These are phyloP conservation scores for Malurus splendens DNA, from an alignment of 2,797 vertebrate species.

Conservation along the genomic window DNA sequence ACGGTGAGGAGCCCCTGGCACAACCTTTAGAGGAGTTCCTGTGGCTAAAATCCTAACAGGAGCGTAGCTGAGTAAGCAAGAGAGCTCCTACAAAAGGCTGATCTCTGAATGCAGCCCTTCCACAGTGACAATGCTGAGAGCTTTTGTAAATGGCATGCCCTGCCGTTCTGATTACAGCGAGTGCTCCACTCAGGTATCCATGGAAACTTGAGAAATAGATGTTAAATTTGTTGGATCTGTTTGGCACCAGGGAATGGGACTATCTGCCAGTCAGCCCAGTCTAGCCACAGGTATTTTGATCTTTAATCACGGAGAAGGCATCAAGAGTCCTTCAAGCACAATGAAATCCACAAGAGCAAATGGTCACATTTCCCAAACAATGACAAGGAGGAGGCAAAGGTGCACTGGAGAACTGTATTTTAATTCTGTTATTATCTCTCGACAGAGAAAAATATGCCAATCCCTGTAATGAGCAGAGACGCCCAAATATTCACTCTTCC, in stretches of 20 bases:
- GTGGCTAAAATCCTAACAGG: neutral
- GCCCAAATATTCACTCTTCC: neutral
- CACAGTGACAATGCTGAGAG: neutral
- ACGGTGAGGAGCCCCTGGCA: neutral
- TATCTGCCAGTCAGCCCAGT: neutral
- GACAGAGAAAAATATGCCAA: neutral
- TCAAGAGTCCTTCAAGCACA: neutral
- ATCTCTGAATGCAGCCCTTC: neutral
- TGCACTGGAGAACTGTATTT: neutral
- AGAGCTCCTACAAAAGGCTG: neutral
- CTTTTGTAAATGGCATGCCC: conserved; percentile 16
- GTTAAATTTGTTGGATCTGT: conserved; percentile 40
- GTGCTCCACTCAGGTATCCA: conserved; percentile 55
- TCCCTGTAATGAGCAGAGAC: accelerated
- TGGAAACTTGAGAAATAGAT: conserved; percentile 61
- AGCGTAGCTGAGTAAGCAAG: neutral
- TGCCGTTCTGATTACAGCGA: conserved; percentile 22
- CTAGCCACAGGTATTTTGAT: conserved; percentile 2
- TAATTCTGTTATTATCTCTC: neutral
- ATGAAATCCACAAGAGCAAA: neutral
- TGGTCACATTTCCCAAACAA: neutral
- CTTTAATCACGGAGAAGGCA: neutral
- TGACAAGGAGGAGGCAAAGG: neutral
- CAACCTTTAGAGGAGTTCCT: neutral
- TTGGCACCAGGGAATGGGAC: neutral